Conservation (phyloP, 2,113 vertebrate genomes). For the Bos indicus region DNA sequence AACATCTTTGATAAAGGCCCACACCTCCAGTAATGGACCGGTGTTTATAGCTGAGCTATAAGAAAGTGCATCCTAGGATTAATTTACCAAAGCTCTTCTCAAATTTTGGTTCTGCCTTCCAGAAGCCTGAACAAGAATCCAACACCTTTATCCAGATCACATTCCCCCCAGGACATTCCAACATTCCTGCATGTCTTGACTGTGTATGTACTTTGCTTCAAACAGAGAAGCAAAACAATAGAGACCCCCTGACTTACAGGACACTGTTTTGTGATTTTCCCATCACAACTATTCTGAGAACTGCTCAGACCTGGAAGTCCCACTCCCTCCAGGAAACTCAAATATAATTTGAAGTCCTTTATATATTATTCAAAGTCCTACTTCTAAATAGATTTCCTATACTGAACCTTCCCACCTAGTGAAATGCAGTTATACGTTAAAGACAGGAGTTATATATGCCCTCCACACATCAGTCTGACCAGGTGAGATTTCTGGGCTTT, state of each 20-base stretch:
- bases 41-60: neutral
- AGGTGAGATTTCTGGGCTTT: neutral
- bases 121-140: neutral
- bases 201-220: neutral
- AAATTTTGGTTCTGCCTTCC: neutral
- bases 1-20: neutral
- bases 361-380: neutral
- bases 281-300: neutral
- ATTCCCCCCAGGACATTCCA: neutral
- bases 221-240: neutral
- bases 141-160: neutral
- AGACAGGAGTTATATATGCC: neutral
- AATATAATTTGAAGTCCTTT: constrained; percentile 26
- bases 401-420: neutral
- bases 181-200: neutral
- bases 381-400: neutral
- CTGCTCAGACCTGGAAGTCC: neutral
- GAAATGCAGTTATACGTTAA: neutral
- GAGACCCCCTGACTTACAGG: neutral
- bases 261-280: neutral
- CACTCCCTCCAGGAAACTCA: neutral
- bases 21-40: neutral
- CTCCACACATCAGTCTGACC: neutral
- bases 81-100: neutral
- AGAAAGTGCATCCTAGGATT: neutral